phyloP scores from a whole-genome alignment of 2,113 vertebrate genomes.

The Strix aluco region DNA sequence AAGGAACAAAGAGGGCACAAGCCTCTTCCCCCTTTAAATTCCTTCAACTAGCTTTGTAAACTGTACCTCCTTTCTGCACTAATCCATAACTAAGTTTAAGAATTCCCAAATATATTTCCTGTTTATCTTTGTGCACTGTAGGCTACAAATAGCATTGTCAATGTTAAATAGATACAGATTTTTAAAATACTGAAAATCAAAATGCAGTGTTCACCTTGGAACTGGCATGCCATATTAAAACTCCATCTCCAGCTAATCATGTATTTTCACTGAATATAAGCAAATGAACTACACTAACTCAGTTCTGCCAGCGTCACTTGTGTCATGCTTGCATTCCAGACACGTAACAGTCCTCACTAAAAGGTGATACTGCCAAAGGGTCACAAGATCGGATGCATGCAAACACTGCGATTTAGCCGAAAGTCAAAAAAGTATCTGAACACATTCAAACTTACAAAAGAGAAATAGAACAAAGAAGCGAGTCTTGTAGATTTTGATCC shows the following conservation, averaged over 20 bases:
- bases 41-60: background rate
- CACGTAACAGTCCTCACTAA: background rate
- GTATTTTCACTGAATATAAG: background rate
- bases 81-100: background rate
- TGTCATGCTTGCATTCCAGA: background rate
- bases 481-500: background rate
- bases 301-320: background rate
- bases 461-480: background rate
- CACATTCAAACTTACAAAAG: background rate
- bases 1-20: background rate
- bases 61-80: background rate
- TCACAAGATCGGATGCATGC: background rate
- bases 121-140: background rate
- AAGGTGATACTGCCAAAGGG: background rate
- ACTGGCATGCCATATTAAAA: background rate
- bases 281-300: background rate
- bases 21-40: background rate
- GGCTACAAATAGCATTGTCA: background rate
- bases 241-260: background rate
- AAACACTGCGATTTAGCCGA: background rate
- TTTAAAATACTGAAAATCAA: background rate
- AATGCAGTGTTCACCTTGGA: background rate
- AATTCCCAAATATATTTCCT: background rate
- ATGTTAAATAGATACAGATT: background rate
- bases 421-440: background rate